These are phyloP conservation scores for Therioaphis trifolii DNA, from an alignment of 2,888 invertebrate species.

Conservation along the genomic window DNA sequence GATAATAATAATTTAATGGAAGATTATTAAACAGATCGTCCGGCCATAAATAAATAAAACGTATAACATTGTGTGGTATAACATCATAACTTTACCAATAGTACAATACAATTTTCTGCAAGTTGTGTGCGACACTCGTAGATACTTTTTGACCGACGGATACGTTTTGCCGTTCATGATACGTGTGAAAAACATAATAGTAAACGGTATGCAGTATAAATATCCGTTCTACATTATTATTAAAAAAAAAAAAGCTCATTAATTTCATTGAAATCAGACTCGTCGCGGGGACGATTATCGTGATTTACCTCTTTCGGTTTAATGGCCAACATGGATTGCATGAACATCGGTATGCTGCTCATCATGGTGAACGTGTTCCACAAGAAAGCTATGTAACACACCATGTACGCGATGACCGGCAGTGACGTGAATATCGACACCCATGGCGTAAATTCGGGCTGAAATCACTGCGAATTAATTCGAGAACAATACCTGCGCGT, in stretches of 20 bases:
- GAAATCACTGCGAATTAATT: no score
- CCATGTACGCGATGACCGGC: constrained; percentile 38
- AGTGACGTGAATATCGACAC: constrained; percentile 42
- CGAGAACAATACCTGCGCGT: no score
- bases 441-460: constrained; percentile 48
- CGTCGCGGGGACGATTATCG: background rate
- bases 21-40: no score
- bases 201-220: constrained; percentile 35
- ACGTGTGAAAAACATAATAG: background rate
- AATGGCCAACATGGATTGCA: constrained; percentile 28
- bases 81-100: constrained; percentile 41
- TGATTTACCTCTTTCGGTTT: constrained; percentile 7
- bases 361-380: constrained; percentile 41
- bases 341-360: constrained; percentile 36
- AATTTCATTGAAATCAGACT: no score
- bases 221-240: no score
- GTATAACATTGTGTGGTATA: no score
- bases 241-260: background rate
- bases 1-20: no score
- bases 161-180: constrained; percentile 14
- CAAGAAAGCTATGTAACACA: constrained; percentile 17
- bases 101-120: constrained; percentile 35
- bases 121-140: constrained; percentile 8
- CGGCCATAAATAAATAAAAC: no score
- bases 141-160: background rate